These are phyloP conservation scores for Struthidea cinerea DNA, from an alignment of 2,113 vertebrate species.

Conservation along the genomic window DNA sequence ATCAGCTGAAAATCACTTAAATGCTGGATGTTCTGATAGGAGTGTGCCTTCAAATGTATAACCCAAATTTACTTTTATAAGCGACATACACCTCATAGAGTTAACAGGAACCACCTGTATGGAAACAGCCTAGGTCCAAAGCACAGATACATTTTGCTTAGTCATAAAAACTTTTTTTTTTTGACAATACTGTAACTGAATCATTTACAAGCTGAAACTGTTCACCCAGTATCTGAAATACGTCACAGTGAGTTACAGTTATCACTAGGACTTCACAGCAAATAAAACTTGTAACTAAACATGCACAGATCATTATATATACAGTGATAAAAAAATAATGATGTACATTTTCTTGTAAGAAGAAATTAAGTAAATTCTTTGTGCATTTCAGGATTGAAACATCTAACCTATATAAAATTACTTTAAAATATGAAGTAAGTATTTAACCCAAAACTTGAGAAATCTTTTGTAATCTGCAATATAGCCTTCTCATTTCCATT, in stretches of 20 bases:
- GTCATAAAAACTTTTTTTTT: conserved; percentile 18
- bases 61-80: not conserved
- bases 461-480: conserved; percentile 42
- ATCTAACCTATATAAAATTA: conserved; percentile 58
- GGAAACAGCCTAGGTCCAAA: conserved; percentile 2
- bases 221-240: conserved; percentile 51
- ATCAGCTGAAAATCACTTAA: not conserved
- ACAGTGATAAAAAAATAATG: conserved; percentile 60
- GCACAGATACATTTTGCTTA: conserved; percentile 29
- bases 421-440: conserved; percentile 57
- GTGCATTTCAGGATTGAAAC: conserved; percentile 51
- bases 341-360: conserved; percentile 60
- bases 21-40: not conserved
- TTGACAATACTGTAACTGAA: conserved; percentile 26
- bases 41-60: not conserved
- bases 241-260: conserved; percentile 35
- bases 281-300: conserved; percentile 38
- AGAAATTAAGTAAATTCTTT: conserved; percentile 61
- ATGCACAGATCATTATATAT: conserved; percentile 45
- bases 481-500: conserved; percentile 20
- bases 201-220: conserved; percentile 31
- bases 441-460: conserved; percentile 45
- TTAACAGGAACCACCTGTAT: not conserved
- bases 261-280: conserved; percentile 40
- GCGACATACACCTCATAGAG: not conserved